These are phyloP conservation scores for Noturus placidus DNA, from an alignment of 2,113 vertebrate genomes.

Conservation along the genomic window DNA sequence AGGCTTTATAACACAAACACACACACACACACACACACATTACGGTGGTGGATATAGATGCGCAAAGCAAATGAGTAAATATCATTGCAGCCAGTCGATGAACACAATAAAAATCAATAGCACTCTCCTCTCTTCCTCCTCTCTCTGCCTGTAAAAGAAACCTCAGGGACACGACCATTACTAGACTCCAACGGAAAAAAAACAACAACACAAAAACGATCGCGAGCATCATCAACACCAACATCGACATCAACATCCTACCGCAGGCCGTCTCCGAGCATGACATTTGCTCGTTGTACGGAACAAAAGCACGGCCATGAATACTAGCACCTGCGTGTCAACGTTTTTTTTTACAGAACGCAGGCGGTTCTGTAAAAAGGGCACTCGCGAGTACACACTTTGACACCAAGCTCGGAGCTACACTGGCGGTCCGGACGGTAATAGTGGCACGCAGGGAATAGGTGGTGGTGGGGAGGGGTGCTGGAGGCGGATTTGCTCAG, in stretches of 20 bases:
- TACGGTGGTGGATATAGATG: background rate
- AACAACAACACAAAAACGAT: background rate
- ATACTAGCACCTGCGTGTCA: background rate
- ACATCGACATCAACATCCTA: constrained; percentile 29
- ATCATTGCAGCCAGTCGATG: constrained; percentile 48
- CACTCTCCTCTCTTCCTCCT: constrained; percentile 45
- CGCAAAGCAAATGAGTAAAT: constrained; percentile 45
- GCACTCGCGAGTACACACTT: background rate
- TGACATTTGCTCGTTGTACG: background rate
- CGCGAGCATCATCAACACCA: constrained; percentile 35
- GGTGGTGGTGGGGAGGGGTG: background rate
- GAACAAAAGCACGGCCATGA: background rate
- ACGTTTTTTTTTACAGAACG: background rate
- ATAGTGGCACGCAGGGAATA: constrained; percentile 6
- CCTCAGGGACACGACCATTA: constrained; percentile 49
- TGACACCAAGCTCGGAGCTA: background rate
- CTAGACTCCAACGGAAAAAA: constrained; percentile 13
- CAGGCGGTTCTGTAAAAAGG: background rate
- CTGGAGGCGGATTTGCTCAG: constrained; percentile 42
- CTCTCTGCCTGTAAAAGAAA: constrained; percentile 37
- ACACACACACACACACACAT: constrained; percentile 1
- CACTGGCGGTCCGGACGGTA: background rate
- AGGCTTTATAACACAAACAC: constrained; percentile 22
- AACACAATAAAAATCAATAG: constrained; percentile 56
- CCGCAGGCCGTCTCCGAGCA: constrained; percentile 28